Conservation (phyloP, 1,140 invertebrate genomes). For the Tribolium castaneum region DNA sequence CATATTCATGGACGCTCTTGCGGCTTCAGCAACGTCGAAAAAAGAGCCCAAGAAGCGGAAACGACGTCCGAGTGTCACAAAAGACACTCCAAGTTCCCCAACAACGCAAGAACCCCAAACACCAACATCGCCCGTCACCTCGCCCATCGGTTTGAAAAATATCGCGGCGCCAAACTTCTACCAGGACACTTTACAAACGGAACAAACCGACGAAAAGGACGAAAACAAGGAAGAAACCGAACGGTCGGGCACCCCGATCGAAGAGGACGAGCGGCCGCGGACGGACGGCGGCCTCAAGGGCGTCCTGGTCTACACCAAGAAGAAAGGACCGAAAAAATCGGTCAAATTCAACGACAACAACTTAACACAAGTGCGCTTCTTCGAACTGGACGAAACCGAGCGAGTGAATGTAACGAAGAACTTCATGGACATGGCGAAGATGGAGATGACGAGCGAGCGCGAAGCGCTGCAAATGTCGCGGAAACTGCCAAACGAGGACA, state of each 20-base stretch:
- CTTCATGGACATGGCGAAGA: slow-evolving; percentile 91
- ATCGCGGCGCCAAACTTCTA: slow-evolving; percentile 84
- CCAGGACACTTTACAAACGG: slow-evolving; percentile 87
- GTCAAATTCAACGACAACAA: slow-evolving; percentile 86
- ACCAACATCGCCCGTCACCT: slow-evolving; percentile 54
- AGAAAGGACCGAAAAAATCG: slow-evolving; percentile 82
- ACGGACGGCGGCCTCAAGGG: slow-evolving; percentile 56
- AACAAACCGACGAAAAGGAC: slow-evolving; percentile 66
- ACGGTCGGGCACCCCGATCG: slow-evolving; percentile 45
- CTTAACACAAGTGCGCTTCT: slow-evolving; percentile 85
- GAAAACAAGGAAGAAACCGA: slow-evolving; percentile 62
- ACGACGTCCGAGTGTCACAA: slow-evolving; percentile 73
- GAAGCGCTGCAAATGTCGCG: slow-evolving; percentile 82
- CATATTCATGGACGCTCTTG: slow-evolving; percentile 92
- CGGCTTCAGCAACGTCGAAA: slow-evolving; percentile 76
- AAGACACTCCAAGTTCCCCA: slow-evolving; percentile 67
- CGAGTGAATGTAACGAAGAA: slow-evolving; percentile 93
- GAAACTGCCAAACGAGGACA: slow-evolving; percentile 80
- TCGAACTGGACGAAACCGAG: slow-evolving; percentile 94
- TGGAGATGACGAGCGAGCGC: slow-evolving; percentile 87
- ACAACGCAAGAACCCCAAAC: slow-evolving; percentile 56
- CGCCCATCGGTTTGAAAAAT: slow-evolving; percentile 64
- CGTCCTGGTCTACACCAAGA: slow-evolving; percentile 61
- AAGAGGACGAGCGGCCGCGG: slow-evolving; percentile 44
- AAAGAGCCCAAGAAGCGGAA: slow-evolving; percentile 83